Percentiles rank a stretch among this genome's conserved stretches.
These are phyloP conservation scores for Ornithorhynchus anatinus DNA, from an alignment of 2,113 vertebrate species.

Conservation along the genomic window DNA sequence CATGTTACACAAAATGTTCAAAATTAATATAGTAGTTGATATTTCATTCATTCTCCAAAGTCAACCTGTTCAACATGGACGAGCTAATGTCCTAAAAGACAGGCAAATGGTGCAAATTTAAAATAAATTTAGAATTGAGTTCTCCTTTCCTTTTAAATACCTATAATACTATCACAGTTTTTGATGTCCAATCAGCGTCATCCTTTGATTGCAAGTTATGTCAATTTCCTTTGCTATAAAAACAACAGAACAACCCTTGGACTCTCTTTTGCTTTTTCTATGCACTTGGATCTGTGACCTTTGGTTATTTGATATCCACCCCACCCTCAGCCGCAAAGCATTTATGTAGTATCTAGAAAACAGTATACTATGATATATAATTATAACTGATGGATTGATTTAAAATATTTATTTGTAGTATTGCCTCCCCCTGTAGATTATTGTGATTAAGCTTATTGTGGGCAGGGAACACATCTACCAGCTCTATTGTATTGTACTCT, in stretches of 20 bases:
- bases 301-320: too few species aligned
- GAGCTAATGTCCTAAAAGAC: neutral
- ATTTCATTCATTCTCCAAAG: neutral
- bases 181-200: neutral
- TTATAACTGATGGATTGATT: too few species aligned
- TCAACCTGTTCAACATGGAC: neutral
- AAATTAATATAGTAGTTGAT: neutral
- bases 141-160: slow-evolving; percentile 10
- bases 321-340: too few species aligned
- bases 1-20: neutral
- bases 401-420: too few species aligned
- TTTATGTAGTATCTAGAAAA: too few species aligned
- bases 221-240: neutral
- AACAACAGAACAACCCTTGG: neutral
- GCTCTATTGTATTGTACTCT: too few species aligned
- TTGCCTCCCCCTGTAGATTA: too few species aligned
- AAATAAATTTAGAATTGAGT: neutral
- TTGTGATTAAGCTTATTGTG: too few species aligned
- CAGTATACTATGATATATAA: too few species aligned
- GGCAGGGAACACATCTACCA: too few species aligned
- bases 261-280: too few species aligned
- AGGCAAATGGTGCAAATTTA: neutral
- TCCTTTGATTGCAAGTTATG: neutral
- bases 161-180: neutral
- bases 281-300: too few species aligned